These are phyloP conservation scores for Pediacus dermestoides DNA, from an alignment of 2,888 invertebrate genomes.

Conservation along the genomic window DNA sequence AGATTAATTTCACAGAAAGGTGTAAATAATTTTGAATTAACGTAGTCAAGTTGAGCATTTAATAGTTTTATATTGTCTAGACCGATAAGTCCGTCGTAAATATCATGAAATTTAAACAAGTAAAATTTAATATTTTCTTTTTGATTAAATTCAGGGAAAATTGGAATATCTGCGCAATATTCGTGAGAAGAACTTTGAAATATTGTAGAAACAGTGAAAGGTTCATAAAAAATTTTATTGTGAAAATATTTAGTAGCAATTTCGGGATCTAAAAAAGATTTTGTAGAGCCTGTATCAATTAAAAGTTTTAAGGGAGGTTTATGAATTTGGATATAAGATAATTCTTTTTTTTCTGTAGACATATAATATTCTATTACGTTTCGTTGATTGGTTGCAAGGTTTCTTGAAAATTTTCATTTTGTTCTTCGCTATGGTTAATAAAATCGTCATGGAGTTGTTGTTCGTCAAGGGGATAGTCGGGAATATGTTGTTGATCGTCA, in stretches of 20 bases:
- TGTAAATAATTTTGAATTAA: slow-evolving; percentile 1
- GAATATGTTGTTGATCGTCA: neutral
- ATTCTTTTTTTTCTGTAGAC: neutral
- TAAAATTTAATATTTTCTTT: neutral
- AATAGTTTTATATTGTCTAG: neutral
- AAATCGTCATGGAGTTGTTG: too few species aligned
- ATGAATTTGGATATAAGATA: slow-evolving; percentile 1
- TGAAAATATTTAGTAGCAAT: slow-evolving; percentile 1
- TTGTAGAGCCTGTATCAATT: too few species aligned
- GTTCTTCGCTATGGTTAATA: neutral
- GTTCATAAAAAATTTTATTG: neutral
- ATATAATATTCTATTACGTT: slow-evolving; percentile 1
- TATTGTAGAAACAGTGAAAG: slow-evolving; percentile 1
- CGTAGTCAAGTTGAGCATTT: neutral
- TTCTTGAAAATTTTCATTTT: slow-evolving; percentile 2
- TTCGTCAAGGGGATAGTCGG: neutral
- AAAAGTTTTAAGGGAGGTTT: too few species aligned
- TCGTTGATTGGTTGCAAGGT: too few species aligned
- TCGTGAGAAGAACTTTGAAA: neutral
- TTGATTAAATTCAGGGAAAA: too few species aligned
- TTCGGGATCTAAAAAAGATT: neutral
- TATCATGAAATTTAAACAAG: neutral
- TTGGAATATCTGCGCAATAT: neutral
- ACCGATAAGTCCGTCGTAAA: neutral
- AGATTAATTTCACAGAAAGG: too few species aligned